Percentiles rank a stretch among this genome's conserved stretches.
Conservation (phyloP, 2,797 vertebrate genomes). For the Trachurus trachurus region DNA sequence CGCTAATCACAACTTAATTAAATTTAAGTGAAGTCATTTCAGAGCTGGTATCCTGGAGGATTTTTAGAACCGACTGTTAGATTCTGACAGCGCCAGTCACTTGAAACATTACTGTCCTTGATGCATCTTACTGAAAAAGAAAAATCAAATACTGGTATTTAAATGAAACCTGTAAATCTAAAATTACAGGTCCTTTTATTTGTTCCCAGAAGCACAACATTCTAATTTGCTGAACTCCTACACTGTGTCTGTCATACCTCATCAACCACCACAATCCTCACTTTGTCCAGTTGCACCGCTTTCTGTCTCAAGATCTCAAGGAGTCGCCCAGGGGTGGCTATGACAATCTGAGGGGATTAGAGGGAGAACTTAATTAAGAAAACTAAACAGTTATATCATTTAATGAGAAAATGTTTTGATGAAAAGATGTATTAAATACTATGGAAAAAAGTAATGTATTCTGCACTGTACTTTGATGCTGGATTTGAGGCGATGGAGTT, state of each 20-base stretch:
- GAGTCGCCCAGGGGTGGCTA: slow-evolving; percentile 96
- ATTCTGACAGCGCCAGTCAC: not conserved
- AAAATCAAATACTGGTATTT: not conserved
- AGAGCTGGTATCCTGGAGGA: not conserved
- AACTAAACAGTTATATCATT: not conserved
- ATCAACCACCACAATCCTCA: slow-evolving; percentile 93
- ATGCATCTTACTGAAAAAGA: not conserved
- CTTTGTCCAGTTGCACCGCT: slow-evolving; percentile 84
- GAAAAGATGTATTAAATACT: not conserved
- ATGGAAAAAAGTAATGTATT: not conserved
- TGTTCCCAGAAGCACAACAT: not conserved
- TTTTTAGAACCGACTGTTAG: not conserved
- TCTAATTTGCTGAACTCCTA: not conserved
- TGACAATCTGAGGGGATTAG: slow-evolving; percentile 87
- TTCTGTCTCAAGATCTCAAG: slow-evolving; percentile 94
- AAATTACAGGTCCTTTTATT: too few relatives aligned
- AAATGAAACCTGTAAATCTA: not conserved
- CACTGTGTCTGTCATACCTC: slow-evolving; percentile 86
- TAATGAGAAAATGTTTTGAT: not conserved
- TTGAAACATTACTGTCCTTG: not conserved
- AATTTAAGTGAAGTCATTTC: not conserved
- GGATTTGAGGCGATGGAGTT: slow-evolving; percentile 93
- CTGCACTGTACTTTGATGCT: slow-evolving; percentile 91
- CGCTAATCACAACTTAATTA: not conserved
- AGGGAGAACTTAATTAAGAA: slow-evolving; percentile 4